phyloP scores from a whole-genome alignment of 1,140 invertebrate species.

The Drosophila fuyamai region DNA sequence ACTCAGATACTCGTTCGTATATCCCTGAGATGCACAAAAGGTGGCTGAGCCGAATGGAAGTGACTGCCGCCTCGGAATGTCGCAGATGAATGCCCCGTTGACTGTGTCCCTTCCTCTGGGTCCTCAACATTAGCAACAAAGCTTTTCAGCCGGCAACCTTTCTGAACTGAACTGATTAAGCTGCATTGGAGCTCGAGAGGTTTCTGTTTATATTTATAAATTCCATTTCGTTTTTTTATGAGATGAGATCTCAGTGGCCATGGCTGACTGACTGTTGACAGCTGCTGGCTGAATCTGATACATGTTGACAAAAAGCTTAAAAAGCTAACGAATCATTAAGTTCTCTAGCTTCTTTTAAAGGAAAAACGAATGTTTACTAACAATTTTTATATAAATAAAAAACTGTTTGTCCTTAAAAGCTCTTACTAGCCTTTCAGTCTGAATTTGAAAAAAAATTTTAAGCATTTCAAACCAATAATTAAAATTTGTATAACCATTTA shows the following conservation, averaged over 20 bases:
- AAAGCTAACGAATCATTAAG: neutral
- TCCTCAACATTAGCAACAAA: conserved; percentile 48
- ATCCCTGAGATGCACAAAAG: conserved; percentile 26
- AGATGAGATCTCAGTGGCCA: conserved; percentile 33
- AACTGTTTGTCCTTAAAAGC: no score
- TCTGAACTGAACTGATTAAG: conserved; percentile 76
- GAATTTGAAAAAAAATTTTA: no score
- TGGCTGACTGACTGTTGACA: conserved; percentile 60
- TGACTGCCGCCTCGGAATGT: conserved; percentile 60
- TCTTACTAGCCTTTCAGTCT: no score
- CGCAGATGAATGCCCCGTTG: conserved; percentile 67
- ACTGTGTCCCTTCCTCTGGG: conserved; percentile 1
- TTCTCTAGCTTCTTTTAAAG: neutral
- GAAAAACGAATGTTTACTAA: neutral
- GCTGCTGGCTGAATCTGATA: conserved; percentile 47
- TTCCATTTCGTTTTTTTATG: conserved; percentile 18
- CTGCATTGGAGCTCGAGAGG: conserved; percentile 52
- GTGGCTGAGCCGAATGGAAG: conserved; percentile 20
- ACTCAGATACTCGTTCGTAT: conserved; percentile 18
- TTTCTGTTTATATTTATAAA: conserved; percentile 35
- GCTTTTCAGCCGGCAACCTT: conserved; percentile 59
- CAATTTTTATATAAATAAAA: no score
- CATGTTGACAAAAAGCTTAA: conserved; percentile 53
- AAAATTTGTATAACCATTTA: no score
- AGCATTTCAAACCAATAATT: no score